These are phyloP conservation scores for Sturnus vulgaris DNA, from an alignment of 2,113 vertebrate genomes.

Conservation along the genomic window DNA sequence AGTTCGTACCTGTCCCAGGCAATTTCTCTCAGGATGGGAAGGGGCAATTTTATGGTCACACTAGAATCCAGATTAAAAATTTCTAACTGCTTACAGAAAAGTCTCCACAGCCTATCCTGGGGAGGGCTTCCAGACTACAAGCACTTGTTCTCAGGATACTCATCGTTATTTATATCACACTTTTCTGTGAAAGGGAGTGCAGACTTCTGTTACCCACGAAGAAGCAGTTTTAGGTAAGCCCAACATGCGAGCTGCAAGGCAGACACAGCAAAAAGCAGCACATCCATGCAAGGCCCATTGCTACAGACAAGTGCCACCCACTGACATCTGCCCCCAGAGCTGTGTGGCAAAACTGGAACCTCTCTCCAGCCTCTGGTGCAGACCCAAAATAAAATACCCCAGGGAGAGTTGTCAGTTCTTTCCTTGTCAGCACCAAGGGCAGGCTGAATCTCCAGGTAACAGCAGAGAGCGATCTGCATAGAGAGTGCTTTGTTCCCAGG, in stretches of 20 bases:
- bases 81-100: background rate
- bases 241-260: rapidly evolving
- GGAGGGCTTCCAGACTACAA: background rate
- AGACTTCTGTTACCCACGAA: background rate
- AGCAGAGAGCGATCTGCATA: background rate
- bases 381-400: background rate
- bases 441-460: background rate
- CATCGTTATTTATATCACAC: background rate
- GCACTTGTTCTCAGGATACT: background rate
- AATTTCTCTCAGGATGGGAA: background rate
- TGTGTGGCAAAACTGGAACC: background rate
- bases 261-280: background rate
- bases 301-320: background rate
- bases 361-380: background rate
- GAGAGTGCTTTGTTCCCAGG: background rate
- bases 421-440: background rate
- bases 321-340: background rate
- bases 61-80: background rate
- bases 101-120: background rate
- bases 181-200: background rate
- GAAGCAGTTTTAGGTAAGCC: background rate
- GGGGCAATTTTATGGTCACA: background rate
- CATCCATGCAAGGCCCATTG: background rate
- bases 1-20: background rate
- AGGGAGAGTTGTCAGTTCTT: background rate